Base-by-base conservation (phyloP, 2,888 invertebrate species). In the Bombylius major region DNA sequence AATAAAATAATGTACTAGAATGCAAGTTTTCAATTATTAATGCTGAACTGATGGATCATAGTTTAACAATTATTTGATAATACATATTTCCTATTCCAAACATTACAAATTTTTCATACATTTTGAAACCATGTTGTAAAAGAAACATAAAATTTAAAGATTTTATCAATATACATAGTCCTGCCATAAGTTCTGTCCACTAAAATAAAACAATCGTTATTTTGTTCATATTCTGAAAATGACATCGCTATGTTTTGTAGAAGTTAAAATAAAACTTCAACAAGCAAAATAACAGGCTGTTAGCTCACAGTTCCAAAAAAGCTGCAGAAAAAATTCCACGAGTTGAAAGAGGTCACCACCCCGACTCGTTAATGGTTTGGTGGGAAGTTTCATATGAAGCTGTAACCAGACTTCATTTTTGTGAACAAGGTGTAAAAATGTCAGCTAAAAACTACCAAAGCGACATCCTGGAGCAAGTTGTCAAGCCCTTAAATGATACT, bases 291-390 rank as follows among this genome's bases (percentile, higher is more conserved):
- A 59, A 61, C 49, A 52, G 53, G 49, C 55, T 62, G 12, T 62
- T 64, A 53, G 58, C 61, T 49, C 52, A 52, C 34, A 56, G 50
- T 12, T 13, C 6, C 9, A 6, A n/a, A 6, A 32, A 46, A 46
- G 46, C 46, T 46, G 44, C 49, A 8, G 44, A 54, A 44, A 32
- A 49, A 32, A 9, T 54, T 36, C 50, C 50, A 13, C 13, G 54
- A 32, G 45, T 54, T 13, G 39, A 48, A 42, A 7, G 48, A 42
- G 54, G 42, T 47, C 42, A 54, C 33, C 42, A 48, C 36, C 36
- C 48, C 34, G 42, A 60, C 36, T 56, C 58, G 31, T 57, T 63
- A 42, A 63, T 63, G 61, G 62, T 62, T 57, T 62, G 61, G 62
- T 61, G 59, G 61, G 60, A 58, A 23, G 62, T 62, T 33, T 55